Conservation (phyloP, 2,797 vertebrate genomes). For the Lates japonicus region DNA sequence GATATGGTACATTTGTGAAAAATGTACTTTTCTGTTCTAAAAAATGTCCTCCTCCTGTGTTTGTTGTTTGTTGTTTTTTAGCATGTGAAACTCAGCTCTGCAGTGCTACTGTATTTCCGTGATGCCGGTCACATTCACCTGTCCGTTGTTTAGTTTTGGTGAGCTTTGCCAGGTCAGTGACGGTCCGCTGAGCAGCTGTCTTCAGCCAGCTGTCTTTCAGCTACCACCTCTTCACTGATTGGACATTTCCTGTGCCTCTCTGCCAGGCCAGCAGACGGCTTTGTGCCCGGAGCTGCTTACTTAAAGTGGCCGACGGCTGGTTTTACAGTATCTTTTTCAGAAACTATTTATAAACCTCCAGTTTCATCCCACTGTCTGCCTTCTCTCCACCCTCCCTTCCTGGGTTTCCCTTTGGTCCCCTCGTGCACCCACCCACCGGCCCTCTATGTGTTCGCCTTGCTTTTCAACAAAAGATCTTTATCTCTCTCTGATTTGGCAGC, state of each 20-base stretch:
- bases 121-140: conserved; percentile 31
- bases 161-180: conserved; percentile 1
- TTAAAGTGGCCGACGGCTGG: conserved; percentile 55
- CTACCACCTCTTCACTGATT: conserved; percentile 29
- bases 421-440: conserved; percentile 32
- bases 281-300: conserved; percentile 69
- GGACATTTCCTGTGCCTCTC: conserved; percentile 61
- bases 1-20: not conserved
- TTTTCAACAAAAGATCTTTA: conserved; percentile 44
- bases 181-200: conserved; percentile 39
- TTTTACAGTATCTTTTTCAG: conserved; percentile 75
- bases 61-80: too few relatives aligned
- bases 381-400: conserved; percentile 37
- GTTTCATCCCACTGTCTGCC: conserved; percentile 53
- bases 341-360: conserved; percentile 80
- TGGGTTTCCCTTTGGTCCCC: conserved; percentile 23
- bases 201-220: conserved; percentile 32
- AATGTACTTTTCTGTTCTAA: not conserved
- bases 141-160: conserved; percentile 14
- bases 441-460: conserved; percentile 6
- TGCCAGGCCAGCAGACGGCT: conserved; percentile 59
- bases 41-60: not conserved
- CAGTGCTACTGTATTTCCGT: not conserved
- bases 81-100: not conserved
- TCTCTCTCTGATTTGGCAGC: conserved; percentile 27